Evolutionary conservation across 2,797 vertebrate genomes (phyloP).

Genomic region (Microcaecilia unicolor): DNA sequence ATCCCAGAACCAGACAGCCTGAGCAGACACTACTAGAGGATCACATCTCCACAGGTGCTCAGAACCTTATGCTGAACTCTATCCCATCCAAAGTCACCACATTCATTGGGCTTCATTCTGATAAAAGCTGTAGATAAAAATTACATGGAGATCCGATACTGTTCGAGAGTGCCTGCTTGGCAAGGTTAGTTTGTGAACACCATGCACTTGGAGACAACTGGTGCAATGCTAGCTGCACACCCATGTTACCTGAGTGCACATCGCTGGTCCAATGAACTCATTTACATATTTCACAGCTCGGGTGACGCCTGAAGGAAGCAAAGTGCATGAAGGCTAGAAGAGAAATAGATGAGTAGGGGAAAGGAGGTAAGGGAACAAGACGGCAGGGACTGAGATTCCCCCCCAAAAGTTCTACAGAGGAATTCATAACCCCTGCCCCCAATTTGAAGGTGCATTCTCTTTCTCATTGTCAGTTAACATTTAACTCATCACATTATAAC

Average conservation of each 20-base stretch:
- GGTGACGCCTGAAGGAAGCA: slow-evolving; percentile 82
- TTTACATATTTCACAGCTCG: slow-evolving; percentile 97
- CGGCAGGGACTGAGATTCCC: no score
- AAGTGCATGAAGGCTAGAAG: no score
- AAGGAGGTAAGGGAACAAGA: slow-evolving; percentile 10
- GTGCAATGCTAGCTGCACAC: slow-evolving; percentile 18
- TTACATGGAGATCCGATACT: slow-evolving; percentile 19
- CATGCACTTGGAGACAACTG: slow-evolving; percentile 46
- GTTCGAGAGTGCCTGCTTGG: slow-evolving; percentile 19
- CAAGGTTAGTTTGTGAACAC: slow-evolving; percentile 53
- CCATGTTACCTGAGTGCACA: slow-evolving; percentile 93
- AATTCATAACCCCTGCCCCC: no score
- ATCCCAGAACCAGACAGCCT: slow-evolving; percentile 54
- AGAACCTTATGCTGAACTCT: no score
- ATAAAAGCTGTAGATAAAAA: no score
- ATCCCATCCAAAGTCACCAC: no score
- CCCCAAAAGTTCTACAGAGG: no score
- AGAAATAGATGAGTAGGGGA: slow-evolving; percentile 24
- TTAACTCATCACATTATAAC: no score
- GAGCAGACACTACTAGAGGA: slow-evolving; percentile 56
- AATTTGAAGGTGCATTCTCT: no score
- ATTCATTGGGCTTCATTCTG: no score
- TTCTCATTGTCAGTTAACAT: no score
- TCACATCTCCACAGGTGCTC: slow-evolving; percentile 18
- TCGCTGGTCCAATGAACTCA: slow-evolving; percentile 91